Evolutionary conservation across 2,797 vertebrate species (phyloP).

Genomic region (Holocentrus rufus): DNA sequence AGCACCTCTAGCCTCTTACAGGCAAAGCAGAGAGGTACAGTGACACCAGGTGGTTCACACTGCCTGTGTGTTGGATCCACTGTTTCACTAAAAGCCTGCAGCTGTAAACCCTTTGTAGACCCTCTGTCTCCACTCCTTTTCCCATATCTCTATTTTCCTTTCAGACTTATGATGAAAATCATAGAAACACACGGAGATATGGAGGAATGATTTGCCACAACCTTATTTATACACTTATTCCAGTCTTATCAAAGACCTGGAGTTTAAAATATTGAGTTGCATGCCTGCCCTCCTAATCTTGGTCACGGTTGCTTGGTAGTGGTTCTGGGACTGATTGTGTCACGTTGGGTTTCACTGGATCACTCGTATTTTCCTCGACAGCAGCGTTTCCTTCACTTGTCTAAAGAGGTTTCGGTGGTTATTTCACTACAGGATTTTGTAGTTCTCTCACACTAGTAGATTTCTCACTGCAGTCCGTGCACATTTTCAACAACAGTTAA

Average conservation of each 20-base stretch:
- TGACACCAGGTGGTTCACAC: constrained; percentile 22
- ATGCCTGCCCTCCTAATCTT: constrained; percentile 33
- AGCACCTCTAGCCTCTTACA: constrained; percentile 85
- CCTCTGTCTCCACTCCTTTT: constrained; percentile 5
- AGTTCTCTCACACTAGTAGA: constrained; percentile 14
- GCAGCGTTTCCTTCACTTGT: constrained; percentile 12
- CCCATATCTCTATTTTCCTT: constrained; percentile 10
- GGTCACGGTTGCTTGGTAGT: constrained; percentile 11
- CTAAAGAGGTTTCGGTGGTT: constrained; percentile 15
- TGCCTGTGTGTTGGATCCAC: constrained; percentile 40
- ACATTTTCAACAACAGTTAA: not conserved
- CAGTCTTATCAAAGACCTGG: not conserved
- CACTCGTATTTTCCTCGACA: not conserved
- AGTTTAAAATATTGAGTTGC: constrained; percentile 36
- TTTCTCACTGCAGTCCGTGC: constrained; percentile 10
- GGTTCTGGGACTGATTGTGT: constrained; percentile 21
- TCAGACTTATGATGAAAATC: constrained; percentile 3
- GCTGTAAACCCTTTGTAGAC: constrained; percentile 4
- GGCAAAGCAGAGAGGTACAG: constrained; percentile 83
- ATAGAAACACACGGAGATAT: constrained; percentile 18
- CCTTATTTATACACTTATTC: constrained; percentile 24
- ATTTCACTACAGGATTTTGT: too few relatives aligned
- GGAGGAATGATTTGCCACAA: constrained; percentile 36
- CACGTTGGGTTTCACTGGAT: constrained; percentile 48
- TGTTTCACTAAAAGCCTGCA: constrained; percentile 27